These are phyloP conservation scores for Pogonognathellus flavescens DNA, from an alignment of 1,140 invertebrate species.

Conservation along the genomic window DNA sequence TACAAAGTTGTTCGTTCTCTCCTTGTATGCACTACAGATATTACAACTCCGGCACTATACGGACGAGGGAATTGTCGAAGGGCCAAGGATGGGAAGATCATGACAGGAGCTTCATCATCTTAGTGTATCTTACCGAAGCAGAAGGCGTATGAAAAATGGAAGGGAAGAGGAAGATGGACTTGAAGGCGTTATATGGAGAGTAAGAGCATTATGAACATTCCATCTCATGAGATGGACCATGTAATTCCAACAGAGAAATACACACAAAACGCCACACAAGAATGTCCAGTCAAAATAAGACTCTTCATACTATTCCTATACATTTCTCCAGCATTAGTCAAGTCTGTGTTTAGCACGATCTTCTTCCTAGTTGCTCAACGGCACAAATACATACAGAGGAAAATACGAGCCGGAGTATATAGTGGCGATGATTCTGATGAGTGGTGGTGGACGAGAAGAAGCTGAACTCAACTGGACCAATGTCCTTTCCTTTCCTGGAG, in stretches of 20 bases:
- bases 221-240: conserved; percentile 58
- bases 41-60: background rate
- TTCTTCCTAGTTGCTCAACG: background rate
- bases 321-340: background rate
- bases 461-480: background rate
- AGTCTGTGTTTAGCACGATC: background rate
- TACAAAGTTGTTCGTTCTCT: conserved; percentile 56
- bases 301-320: background rate
- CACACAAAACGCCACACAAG: background rate
- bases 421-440: conserved; percentile 7
- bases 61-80: conserved; percentile 62
- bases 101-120: conserved; percentile 66
- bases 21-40: conserved; percentile 19
- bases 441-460: background rate
- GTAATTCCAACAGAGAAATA: conserved; percentile 53
- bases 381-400: too few species aligned
- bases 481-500: conserved; percentile 2
- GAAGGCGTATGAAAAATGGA: conserved; percentile 63
- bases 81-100: conserved; percentile 60
- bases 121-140: conserved; percentile 60
- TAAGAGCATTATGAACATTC: conserved; percentile 50
- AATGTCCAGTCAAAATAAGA: conserved; percentile 20
- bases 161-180: conserved; percentile 64
- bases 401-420: too few species aligned
- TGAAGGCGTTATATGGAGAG: conserved; percentile 52